Base-by-base conservation (phyloP, 2,113 vertebrate species). In the Platysteira castanea region DNA sequence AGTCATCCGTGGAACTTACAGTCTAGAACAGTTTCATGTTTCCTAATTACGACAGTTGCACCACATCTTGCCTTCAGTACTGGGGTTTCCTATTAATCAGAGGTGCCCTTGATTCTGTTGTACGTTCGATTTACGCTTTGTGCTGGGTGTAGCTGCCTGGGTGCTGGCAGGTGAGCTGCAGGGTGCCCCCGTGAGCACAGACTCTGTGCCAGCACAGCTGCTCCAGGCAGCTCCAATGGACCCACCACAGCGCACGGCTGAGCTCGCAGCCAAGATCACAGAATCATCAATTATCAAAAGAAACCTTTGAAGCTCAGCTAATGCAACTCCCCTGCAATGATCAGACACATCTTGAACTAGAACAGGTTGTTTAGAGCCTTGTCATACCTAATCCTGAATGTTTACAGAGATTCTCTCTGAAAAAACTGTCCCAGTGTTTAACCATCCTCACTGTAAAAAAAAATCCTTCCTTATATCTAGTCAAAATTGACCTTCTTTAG, bases 201-300 rank as follows among this genome's bases (percentile, higher is more conserved):
- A 16, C 33, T 30, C 42, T 13, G 22, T 31, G 50, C 22, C 35
- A 78, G 35, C 44, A 54, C 6, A 42, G 69, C 26, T 2, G 0
- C 5, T n/a, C 17, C 75, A 78, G 23, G 7, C 61, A 50, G 46
- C 22, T 53, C 28, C 16, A 39, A 3, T 0, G 0, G 28, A 31
- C 14, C 6, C 52, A 61, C 14, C 3, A 3, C 27, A 35, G 6
- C 0, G 16, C 24, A 67, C 23, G 57, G 15, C 15, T 49, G 23
- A 87, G 20, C 31, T 42, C 4, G 0, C 15, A 80, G 24, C 14
- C 24, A 46, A 39, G 60, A 68, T 10, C 46, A 52, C 0, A 60
- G 28, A 53, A 15, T 6, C 23, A 67, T 18, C 28, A 26, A 4
- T 3, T 39, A 20, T 6, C 30, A 46, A 35, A 54, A 47, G 28